Conservation (phyloP, 2,797 vertebrate genomes). For the Darevskia nairensis region DNA sequence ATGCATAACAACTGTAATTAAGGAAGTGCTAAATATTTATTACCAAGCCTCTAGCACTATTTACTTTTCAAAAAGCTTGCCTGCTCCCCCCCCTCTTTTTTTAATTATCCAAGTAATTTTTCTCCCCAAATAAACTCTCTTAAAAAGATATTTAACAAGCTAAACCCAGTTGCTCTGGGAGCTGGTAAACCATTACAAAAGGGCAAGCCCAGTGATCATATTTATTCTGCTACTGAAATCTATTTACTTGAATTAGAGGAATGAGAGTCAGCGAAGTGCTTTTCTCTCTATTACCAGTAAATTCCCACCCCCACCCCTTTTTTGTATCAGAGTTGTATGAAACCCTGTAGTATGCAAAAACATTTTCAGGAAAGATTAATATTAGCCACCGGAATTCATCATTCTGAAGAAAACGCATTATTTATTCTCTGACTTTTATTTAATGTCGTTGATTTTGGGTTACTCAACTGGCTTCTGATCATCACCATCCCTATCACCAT, state of each 20-base stretch:
- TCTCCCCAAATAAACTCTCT: background rate
- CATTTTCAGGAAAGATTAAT: slow-evolving; percentile 59
- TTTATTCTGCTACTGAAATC: slow-evolving; percentile 11
- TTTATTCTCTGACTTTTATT: slow-evolving; percentile 48
- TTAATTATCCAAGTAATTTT: background rate
- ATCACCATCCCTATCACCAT: slow-evolving; percentile 48
- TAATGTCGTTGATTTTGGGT: slow-evolving; percentile 49
- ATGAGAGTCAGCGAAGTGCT: slow-evolving; percentile 41
- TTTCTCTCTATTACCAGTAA: slow-evolving; percentile 32
- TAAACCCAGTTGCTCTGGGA: slow-evolving; percentile 4
- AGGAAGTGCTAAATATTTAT: slow-evolving; percentile 28
- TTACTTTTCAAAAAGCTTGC: background rate
- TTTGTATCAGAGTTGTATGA: slow-evolving; percentile 46
- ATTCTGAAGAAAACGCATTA: slow-evolving; percentile 55
- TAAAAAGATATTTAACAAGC: background rate
- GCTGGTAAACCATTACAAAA: slow-evolving; percentile 14
- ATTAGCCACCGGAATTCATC: slow-evolving; percentile 18
- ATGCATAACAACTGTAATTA: slow-evolving; percentile 15
- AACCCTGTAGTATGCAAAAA: slow-evolving; percentile 57
- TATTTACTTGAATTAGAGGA: slow-evolving; percentile 37
- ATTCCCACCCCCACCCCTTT: slow-evolving; percentile 48
- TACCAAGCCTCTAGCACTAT: background rate
- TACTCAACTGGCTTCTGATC: slow-evolving; percentile 59
- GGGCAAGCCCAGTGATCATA: slow-evolving; percentile 6
- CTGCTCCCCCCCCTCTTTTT: background rate